phyloP scores from a whole-genome alignment of 2,888 invertebrate genomes.

The Eubasilissa splendida region DNA sequence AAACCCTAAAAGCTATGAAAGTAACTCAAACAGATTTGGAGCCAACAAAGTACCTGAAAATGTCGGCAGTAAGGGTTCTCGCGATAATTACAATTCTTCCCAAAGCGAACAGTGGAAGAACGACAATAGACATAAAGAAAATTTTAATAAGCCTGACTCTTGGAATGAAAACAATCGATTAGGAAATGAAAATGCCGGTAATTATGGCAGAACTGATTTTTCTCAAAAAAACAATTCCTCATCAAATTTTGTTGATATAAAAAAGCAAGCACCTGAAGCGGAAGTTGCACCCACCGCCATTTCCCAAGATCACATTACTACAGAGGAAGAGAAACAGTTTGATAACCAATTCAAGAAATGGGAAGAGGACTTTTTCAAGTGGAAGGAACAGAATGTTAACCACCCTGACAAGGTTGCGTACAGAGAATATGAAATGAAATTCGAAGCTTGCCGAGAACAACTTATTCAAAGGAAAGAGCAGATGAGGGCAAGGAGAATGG shows the following conservation, averaged over 20 bases:
- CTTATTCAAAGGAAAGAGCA: slow-evolving; percentile 85
- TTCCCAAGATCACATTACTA: slow-evolving; percentile 56
- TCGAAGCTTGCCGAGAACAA: slow-evolving; percentile 87
- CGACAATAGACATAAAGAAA: background rate
- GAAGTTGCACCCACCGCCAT: slow-evolving; percentile 49
- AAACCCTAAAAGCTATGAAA: slow-evolving; percentile 7
- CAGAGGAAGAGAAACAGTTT: slow-evolving; percentile 86
- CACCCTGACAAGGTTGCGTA: slow-evolving; percentile 93
- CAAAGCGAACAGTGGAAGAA: slow-evolving; percentile 29
- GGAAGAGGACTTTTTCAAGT: slow-evolving; percentile 93
- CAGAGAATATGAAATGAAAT: slow-evolving; percentile 89
- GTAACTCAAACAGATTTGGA: slow-evolving; percentile 19
- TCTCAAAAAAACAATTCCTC: background rate
- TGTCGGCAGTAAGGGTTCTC: background rate
- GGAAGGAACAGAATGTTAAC: slow-evolving; percentile 92
- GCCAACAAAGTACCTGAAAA: background rate
- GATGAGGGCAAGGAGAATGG: slow-evolving; percentile 79
- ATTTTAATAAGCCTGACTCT: slow-evolving; percentile 9
- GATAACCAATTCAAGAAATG: slow-evolving; percentile 91
- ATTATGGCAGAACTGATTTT: background rate
- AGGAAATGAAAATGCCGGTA: slow-evolving; percentile 1
- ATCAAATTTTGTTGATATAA: slow-evolving; percentile 28
- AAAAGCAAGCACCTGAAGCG: slow-evolving; percentile 30
- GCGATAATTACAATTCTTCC: background rate
- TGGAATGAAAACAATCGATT: slow-evolving; percentile 12